Evolutionary conservation across 1,140 invertebrate species (phyloP).

Genomic region (Orchestia grillus): DNA sequence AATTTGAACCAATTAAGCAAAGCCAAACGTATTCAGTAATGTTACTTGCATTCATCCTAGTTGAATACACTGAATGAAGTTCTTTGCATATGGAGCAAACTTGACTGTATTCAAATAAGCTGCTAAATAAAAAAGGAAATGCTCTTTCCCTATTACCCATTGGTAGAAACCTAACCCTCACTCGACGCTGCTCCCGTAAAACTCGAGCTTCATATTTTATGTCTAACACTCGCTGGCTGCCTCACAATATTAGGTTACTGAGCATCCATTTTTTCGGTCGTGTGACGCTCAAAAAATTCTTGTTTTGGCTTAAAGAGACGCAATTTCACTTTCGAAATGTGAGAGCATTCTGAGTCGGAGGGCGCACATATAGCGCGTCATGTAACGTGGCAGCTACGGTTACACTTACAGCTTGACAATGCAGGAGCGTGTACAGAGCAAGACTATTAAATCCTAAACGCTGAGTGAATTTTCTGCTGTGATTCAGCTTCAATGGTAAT

Average conservation of each 20-base stretch:
- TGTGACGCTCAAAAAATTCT: background rate
- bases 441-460: no score
- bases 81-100: background rate
- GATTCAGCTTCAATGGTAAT: no score
- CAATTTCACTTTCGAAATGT: background rate
- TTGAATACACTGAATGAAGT: background rate
- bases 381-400: background rate
- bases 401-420: background rate
- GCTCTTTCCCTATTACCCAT: background rate
- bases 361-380: background rate
- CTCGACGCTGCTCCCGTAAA: background rate
- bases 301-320: background rate
- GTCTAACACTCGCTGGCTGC: background rate
- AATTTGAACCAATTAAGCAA: no score
- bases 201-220: background rate
- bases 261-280: background rate
- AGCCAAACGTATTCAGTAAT: no score
- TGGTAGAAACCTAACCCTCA: background rate
- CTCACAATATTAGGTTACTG: background rate
- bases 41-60: no score
- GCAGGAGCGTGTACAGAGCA: no score
- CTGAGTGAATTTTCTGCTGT: no score
- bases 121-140: background rate
- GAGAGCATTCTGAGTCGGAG: background rate
- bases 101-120: background rate